Percentiles rank a stretch among this genome's conserved stretches.
These are phyloP conservation scores for Lysandra bellargus DNA, from an alignment of 2,888 invertebrate species.

Conservation along the genomic window DNA sequence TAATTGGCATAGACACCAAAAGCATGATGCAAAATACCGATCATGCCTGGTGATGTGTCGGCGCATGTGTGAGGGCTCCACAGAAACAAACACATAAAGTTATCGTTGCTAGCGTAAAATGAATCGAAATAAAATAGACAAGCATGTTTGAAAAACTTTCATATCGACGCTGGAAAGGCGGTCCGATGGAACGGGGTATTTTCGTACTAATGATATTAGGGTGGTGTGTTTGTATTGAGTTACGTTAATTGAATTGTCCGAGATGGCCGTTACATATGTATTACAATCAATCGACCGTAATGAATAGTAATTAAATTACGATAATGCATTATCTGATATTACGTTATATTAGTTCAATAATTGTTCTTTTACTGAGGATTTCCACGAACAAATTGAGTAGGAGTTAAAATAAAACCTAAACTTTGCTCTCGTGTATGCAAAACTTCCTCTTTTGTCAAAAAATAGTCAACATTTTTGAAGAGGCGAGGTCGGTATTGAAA, in stretches of 20 bases:
- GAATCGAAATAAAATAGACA: constrained; percentile 59
- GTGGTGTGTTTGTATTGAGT: constrained; percentile 10
- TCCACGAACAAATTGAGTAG: background rate
- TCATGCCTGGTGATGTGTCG: constrained; percentile 72
- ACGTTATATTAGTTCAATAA: background rate
- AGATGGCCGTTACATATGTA: background rate
- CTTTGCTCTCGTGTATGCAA: background rate
- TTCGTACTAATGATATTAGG: background rate
- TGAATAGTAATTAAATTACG: background rate
- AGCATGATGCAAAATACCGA: constrained; percentile 75
- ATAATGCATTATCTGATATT: background rate
- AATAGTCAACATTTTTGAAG: background rate
- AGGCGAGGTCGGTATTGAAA: constrained; percentile 5
- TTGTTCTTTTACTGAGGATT: background rate
- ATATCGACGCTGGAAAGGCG: constrained; percentile 28
- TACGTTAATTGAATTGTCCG: constrained; percentile 14
- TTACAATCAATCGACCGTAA: background rate
- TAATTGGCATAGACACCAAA: constrained; percentile 72
- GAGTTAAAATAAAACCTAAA: background rate
- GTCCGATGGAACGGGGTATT: constrained; percentile 7
- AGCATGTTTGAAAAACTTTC: constrained; percentile 60
- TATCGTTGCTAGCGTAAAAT: constrained; percentile 59
- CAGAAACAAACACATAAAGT: constrained; percentile 43
- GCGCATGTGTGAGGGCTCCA: constrained; percentile 51
- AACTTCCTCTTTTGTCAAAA: background rate